Evolutionary conservation across 23 tunicate species (phyloP).

Genomic region (Trididemnum nubilum): DNA sequence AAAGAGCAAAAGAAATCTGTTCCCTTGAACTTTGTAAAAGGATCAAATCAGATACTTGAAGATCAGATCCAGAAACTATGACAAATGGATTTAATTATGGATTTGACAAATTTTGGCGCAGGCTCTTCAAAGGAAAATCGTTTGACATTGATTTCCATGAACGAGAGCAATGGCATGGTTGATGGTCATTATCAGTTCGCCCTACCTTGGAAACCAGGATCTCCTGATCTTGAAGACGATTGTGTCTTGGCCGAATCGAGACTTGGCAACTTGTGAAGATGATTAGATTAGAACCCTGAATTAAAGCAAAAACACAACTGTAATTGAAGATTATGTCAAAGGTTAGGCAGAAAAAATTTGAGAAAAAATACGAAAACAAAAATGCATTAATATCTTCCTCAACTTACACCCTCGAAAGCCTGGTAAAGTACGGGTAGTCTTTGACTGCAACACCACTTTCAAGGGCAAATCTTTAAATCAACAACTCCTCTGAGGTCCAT

Average conservation of each 20-base stretch:
- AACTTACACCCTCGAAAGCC: not conserved
- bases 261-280: not conserved
- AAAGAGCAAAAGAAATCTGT: not conserved
- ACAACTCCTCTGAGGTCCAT: not conserved
- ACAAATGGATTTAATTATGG: not conserved
- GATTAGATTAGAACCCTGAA: not conserved
- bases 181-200: constrained; percentile 14
- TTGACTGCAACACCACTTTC: not conserved
- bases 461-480: not conserved
- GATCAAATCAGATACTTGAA: not conserved
- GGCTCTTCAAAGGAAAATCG: not conserved
- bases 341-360: not conserved
- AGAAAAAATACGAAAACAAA: not conserved
- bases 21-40: not conserved
- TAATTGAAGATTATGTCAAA: not conserved
- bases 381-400: not conserved
- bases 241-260: not conserved
- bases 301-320: not conserved
- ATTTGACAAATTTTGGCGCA: not conserved
- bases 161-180: not conserved
- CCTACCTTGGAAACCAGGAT: not conserved
- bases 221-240: not conserved
- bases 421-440: not conserved
- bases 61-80: not conserved
- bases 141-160: not conserved